phyloP scores from a whole-genome alignment of 2,113 vertebrate species.

The Morone saxatilis region DNA sequence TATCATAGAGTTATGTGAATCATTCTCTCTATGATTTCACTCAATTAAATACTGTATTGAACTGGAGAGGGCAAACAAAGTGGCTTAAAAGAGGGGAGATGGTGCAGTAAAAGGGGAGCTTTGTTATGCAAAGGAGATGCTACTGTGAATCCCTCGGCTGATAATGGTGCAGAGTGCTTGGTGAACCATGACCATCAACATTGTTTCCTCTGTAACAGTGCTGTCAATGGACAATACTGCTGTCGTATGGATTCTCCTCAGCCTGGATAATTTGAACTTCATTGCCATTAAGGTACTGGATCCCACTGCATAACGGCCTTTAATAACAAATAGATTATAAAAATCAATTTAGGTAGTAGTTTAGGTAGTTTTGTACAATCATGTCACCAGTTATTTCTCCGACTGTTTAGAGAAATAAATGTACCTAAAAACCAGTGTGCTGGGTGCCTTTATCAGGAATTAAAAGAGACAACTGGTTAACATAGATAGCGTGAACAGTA shows the following conservation, averaged over 20 bases:
- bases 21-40: slow-evolving; percentile 17
- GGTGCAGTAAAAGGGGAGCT: slow-evolving; percentile 54
- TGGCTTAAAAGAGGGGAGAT: slow-evolving; percentile 33
- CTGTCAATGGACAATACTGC: slow-evolving; percentile 68
- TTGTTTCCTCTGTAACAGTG: slow-evolving; percentile 70
- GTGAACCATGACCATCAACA: slow-evolving; percentile 74
- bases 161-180: slow-evolving; percentile 56
- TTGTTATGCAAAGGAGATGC: slow-evolving; percentile 80
- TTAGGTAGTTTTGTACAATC: too few species aligned
- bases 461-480: slow-evolving; percentile 6
- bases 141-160: slow-evolving; percentile 60
- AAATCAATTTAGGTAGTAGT: background rate
- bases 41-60: slow-evolving; percentile 51
- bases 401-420: background rate
- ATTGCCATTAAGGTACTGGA: slow-evolving; percentile 40
- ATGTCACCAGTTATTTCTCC: background rate
- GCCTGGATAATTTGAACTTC: slow-evolving; percentile 45
- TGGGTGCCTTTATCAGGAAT: background rate
- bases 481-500: background rate
- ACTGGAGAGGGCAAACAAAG: slow-evolving; percentile 47
- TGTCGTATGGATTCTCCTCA: slow-evolving; percentile 71
- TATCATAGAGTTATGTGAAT: slow-evolving; percentile 20
- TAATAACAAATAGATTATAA: background rate
- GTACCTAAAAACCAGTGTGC: background rate
- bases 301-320: slow-evolving; percentile 3